Evolutionary conservation across 2,888 invertebrate species (phyloP).

Genomic region (Clivina fossor): DNA sequence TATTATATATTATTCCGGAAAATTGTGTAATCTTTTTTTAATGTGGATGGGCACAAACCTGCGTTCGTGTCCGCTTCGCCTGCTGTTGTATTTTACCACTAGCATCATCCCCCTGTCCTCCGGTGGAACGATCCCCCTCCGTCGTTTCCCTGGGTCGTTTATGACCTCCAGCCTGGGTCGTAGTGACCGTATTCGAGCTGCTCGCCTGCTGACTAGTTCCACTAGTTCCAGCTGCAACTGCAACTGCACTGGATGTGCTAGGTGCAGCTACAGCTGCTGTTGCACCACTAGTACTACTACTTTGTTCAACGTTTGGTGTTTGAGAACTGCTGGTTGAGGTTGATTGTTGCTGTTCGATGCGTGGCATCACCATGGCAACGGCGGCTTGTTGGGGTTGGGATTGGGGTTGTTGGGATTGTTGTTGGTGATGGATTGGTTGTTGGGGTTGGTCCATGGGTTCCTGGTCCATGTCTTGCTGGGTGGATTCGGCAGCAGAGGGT

Average conservation of each 20-base stretch:
- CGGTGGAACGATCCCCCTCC: slow-evolving; percentile 58
- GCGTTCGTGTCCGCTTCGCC: slow-evolving; percentile 59
- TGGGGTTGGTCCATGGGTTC: no score
- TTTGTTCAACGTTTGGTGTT: slow-evolving; percentile 50
- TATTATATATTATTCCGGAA: no score
- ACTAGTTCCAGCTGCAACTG: no score
- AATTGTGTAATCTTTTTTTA: no score
- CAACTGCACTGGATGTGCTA: no score
- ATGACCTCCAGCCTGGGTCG: slow-evolving; percentile 64
- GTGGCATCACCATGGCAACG: slow-evolving; percentile 70
- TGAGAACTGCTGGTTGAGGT: slow-evolving; percentile 52
- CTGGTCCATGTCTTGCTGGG: slow-evolving; percentile 61
- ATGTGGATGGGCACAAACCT: no score
- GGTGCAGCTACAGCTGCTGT: no score
- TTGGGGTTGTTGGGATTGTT: slow-evolving; percentile 45
- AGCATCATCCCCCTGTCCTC: slow-evolving; percentile 52
- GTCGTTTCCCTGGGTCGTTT: slow-evolving; percentile 63
- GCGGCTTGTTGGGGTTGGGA: slow-evolving; percentile 58
- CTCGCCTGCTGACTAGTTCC: slow-evolving; percentile 54
- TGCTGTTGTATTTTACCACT: slow-evolving; percentile 52
- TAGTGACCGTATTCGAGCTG: slow-evolving; percentile 68
- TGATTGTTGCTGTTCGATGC: slow-evolving; percentile 70
- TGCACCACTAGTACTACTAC: slow-evolving; percentile 43
- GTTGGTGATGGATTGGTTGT: no score
- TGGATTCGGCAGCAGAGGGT: slow-evolving; percentile 53